phyloP scores from a whole-genome alignment of 2,888 invertebrate species.

The Leptarthrus brevirostris region DNA sequence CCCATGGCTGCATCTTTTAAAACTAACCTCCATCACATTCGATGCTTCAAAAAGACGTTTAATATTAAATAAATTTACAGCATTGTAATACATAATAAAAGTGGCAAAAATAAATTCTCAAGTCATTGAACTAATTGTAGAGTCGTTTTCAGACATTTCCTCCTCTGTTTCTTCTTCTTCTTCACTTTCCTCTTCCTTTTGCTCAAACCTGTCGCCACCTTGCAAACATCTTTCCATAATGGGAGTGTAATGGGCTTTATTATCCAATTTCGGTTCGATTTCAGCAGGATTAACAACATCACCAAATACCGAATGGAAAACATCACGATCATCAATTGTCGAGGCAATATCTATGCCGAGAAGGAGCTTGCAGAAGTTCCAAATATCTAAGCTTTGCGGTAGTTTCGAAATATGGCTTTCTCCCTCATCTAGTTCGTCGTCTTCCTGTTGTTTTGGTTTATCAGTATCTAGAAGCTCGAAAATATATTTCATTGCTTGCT shows the following conservation, averaged over 20 bases:
- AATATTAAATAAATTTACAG: no score
- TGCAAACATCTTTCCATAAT: neutral
- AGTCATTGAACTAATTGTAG: neutral
- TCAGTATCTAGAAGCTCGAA: slow-evolving; percentile 19
- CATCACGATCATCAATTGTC: neutral
- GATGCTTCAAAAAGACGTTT: no score
- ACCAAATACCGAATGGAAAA: neutral
- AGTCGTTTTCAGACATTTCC: neutral
- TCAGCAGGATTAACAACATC: neutral
- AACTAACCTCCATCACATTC: no score
- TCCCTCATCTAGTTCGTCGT: neutral
- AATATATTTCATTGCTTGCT: slow-evolving; percentile 50
- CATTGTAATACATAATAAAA: no score
- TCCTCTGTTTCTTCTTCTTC: neutral
- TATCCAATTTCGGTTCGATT: neutral
- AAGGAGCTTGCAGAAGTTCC: neutral
- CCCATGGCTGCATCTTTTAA: no score
- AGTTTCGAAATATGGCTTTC: neutral
- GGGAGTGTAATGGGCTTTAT: neutral
- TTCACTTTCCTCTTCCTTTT: neutral
- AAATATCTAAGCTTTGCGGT: neutral
- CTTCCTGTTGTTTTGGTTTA: neutral
- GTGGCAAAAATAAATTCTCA: no score
- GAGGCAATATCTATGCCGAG: neutral
- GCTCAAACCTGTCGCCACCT: no score